phyloP scores from a whole-genome alignment of 1,140 invertebrate species.

The Zaprionus vittiger region DNA sequence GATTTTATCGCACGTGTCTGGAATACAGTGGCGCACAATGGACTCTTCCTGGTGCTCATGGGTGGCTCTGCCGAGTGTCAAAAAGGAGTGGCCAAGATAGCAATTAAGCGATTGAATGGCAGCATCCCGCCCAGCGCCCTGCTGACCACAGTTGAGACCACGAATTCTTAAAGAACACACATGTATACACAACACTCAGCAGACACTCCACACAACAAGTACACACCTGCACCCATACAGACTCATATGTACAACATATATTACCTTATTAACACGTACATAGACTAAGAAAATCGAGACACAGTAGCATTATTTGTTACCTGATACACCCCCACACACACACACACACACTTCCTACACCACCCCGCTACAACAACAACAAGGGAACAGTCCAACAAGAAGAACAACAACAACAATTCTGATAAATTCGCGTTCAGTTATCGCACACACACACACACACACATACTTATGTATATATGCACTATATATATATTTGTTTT shows the following conservation, averaged over 20 bases:
- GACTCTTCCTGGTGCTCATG: conserved; percentile 87
- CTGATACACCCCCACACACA: background rate
- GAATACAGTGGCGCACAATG: conserved; percentile 85
- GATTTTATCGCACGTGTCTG: conserved; percentile 88
- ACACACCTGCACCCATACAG: background rate
- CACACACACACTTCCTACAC: background rate
- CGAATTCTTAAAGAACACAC: conserved; percentile 15
- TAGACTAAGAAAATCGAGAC: conserved; percentile 11
- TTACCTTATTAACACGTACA: background rate
- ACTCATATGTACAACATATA: background rate
- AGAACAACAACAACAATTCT: conserved; percentile 13
- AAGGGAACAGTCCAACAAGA: conserved; percentile 5
- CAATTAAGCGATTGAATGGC: conserved; percentile 72
- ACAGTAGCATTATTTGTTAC: conserved; percentile 3
- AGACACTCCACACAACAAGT: background rate
- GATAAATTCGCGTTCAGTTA: conserved; percentile 28
- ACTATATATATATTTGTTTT: conserved; percentile 14
- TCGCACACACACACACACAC: conserved; percentile 1
- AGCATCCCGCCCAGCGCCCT: conserved; percentile 19
- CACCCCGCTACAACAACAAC: background rate
- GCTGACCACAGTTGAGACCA: conserved; percentile 2
- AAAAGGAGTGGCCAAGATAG: conserved; percentile 81
- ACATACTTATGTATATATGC: background rate
- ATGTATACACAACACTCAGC: background rate
- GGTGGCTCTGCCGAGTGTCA: conserved; percentile 84